Conservation (phyloP, 2,888 invertebrate species). For the Temnothorax unifasciatus region DNA sequence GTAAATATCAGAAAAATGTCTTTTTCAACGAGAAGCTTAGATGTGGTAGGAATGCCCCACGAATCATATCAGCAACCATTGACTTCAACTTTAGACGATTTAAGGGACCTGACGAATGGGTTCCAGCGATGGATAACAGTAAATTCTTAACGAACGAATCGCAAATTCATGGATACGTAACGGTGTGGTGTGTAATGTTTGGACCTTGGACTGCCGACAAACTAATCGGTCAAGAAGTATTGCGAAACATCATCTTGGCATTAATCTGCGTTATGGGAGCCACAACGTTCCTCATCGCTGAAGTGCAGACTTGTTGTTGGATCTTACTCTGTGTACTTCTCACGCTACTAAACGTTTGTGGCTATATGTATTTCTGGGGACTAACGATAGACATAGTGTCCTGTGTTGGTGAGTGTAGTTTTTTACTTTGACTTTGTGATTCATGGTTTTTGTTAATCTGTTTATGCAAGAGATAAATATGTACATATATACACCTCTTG, state of each 20-base stretch:
- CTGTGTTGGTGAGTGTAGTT: conserved; percentile 89
- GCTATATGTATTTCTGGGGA: conserved; percentile 93
- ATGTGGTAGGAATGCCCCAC: conserved; percentile 89
- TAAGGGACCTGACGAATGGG: conserved; percentile 89
- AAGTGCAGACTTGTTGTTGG: conserved; percentile 92
- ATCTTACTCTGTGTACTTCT: conserved; percentile 92
- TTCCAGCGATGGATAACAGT: conserved; percentile 91
- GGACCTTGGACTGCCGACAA: conserved; percentile 93
- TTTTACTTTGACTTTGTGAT: background rate
- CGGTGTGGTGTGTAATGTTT: conserved; percentile 91
- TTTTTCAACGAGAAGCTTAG: conserved; percentile 88
- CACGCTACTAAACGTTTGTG: conserved; percentile 91
- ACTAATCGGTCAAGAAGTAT: conserved; percentile 91
- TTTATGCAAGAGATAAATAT: background rate
- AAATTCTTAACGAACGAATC: conserved; percentile 88
- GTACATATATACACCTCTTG: background rate
- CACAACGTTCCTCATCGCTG: conserved; percentile 91
- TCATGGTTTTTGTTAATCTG: background rate
- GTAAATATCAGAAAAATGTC: conserved; percentile 90
- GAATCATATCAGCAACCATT: conserved; percentile 89
- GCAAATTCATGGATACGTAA: conserved; percentile 89
- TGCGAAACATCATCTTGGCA: conserved; percentile 92
- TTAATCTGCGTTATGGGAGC: conserved; percentile 93
- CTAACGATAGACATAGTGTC: conserved; percentile 94
- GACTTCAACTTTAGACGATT: conserved; percentile 89